Conservation (phyloP, 2,113 vertebrate species). For the Brachypteracias leptosomus region DNA sequence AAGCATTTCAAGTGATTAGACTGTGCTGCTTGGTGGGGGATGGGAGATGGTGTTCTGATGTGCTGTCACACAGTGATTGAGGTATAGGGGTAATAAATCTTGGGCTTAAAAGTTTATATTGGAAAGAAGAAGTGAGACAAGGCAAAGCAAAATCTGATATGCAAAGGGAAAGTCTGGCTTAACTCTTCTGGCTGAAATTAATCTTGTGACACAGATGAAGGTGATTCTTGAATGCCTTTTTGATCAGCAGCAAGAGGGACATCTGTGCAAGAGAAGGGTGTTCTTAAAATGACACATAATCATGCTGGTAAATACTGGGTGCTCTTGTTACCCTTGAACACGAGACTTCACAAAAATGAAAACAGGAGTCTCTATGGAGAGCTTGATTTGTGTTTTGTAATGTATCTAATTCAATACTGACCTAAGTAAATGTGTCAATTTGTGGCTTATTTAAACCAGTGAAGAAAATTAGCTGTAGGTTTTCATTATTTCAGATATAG, state of each 20-base stretch:
- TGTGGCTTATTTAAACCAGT: neutral
- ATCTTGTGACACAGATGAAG: neutral
- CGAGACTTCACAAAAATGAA: neutral
- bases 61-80: neutral
- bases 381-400: neutral
- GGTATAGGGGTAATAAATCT: neutral
- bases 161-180: neutral
- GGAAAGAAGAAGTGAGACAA: neutral
- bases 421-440: neutral
- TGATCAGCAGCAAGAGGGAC: neutral
- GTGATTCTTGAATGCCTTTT: neutral
- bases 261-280: neutral
- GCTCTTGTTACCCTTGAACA: neutral
- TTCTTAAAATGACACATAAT: neutral
- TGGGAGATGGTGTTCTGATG: neutral
- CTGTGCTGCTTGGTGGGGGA: neutral
- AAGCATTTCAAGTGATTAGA: neutral
- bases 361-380: neutral
- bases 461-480: neutral
- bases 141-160: constrained; percentile 20
- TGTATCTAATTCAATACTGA: neutral
- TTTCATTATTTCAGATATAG: neutral
- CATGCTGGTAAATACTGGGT: neutral
- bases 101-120: neutral
- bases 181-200: constrained; percentile 11